Conservation (phyloP, 2,113 vertebrate genomes). For the Elephas maximus region DNA sequence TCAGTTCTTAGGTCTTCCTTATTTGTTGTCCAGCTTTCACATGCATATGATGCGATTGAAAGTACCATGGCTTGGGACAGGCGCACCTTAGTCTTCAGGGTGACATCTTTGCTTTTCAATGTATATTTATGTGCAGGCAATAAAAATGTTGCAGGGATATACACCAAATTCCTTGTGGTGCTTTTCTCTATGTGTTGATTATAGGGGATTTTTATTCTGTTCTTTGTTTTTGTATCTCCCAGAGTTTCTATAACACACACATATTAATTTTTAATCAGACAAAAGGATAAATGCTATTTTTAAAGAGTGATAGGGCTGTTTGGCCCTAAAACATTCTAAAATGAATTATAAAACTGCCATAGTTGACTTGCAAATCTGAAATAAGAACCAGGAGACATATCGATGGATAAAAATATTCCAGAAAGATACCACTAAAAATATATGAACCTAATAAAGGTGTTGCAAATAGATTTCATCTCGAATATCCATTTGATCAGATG, state of each 20-base stretch:
- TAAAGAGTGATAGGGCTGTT: neutral
- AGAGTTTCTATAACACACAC: neutral
- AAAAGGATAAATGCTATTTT: neutral
- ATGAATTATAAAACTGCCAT: neutral
- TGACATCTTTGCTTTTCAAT: no score
- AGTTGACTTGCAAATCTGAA: neutral
- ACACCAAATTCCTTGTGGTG: neutral
- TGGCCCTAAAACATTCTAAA: constrained; percentile 1
- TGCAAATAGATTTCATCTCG: neutral
- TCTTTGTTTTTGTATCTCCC: neutral
- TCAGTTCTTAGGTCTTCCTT: no score
- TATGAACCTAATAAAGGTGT: neutral
- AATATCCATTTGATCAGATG: neutral
- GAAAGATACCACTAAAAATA: neutral
- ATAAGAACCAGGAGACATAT: neutral
- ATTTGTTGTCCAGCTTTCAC: no score
- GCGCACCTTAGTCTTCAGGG: no score
- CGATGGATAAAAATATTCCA: neutral
- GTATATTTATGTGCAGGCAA: neutral
- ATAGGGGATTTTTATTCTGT: neutral
- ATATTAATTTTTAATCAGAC: neutral
- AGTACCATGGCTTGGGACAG: no score
- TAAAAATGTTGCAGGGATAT: neutral
- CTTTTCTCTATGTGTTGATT: neutral
- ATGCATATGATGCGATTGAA: no score